Conservation (phyloP, 2,888 invertebrate genomes). For the Sinelater perroti region DNA sequence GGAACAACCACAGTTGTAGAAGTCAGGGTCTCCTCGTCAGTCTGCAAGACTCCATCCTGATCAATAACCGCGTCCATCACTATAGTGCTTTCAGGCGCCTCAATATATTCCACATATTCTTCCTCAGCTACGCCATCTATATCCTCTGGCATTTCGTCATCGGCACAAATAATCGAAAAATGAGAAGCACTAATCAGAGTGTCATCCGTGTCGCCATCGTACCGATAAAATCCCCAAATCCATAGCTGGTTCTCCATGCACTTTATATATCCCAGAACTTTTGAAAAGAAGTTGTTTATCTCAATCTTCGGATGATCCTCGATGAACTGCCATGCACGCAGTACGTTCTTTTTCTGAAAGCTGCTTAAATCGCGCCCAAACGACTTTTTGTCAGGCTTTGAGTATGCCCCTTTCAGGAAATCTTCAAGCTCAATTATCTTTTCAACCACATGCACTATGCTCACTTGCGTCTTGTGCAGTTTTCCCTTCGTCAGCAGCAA, state of each 20-base stretch:
- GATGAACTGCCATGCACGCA: conserved; percentile 57
- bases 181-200: conserved; percentile 53
- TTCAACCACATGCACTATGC: conserved; percentile 51
- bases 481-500: conserved; percentile 53
- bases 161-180: conserved; percentile 44
- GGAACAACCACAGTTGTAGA: conserved; percentile 8
- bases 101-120: conserved; percentile 49
- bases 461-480: conserved; percentile 44
- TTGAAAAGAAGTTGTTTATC: conserved; percentile 55
- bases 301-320: conserved; percentile 57
- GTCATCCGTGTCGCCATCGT: conserved; percentile 49
- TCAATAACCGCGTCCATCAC: conserved; percentile 53
- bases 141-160: conserved; percentile 51
- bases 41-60: conserved; percentile 49
- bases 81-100: conserved; percentile 41
- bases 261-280: conserved; percentile 57
- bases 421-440: conserved; percentile 56
- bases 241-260: conserved; percentile 59
- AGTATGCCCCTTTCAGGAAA: conserved; percentile 50
- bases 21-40: conserved; percentile 25
- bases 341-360: conserved; percentile 56
- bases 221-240: conserved; percentile 59
- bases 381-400: conserved; percentile 49
- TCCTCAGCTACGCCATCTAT: conserved; percentile 58
- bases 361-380: conserved; percentile 55